Evolutionary conservation across 2,888 invertebrate species (phyloP).

Genomic region (Allacma fusca): DNA sequence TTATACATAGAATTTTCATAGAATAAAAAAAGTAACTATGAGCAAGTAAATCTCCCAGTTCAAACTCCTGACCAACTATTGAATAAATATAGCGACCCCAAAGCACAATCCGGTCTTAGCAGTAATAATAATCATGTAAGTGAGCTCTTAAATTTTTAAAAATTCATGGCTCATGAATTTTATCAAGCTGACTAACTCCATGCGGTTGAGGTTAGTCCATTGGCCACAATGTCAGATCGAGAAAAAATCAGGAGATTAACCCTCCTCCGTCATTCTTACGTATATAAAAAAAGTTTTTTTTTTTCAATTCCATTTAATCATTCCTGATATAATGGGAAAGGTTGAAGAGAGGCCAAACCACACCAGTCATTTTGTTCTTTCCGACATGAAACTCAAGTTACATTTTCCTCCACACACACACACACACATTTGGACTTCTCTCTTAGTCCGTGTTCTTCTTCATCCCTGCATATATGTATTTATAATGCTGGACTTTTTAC

Average conservation of each 20-base stretch:
- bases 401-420: not conserved
- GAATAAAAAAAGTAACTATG: too few species aligned
- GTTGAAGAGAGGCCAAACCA: constrained; percentile 1
- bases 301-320: constrained; percentile 11
- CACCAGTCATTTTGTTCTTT: constrained; percentile 5
- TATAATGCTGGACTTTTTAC: too few species aligned
- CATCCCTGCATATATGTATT: too few species aligned
- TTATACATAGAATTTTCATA: too few species aligned
- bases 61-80: not conserved
- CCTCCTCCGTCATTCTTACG: not conserved
- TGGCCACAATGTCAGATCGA: not conserved
- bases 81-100: not conserved
- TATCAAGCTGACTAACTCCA: constrained; percentile 2
- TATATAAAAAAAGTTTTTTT: not conserved
- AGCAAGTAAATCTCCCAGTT: not conserved
- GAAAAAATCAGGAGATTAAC: constrained; percentile 2
- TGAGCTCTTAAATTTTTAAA: constrained; percentile 20
- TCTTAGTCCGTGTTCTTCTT: not conserved
- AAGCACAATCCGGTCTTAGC: constrained; percentile 13
- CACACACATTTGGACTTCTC: not conserved
- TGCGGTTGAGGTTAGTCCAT: constrained; percentile 9
- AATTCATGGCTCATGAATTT: constrained; percentile 21
- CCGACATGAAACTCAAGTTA: constrained; percentile 16
- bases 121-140: constrained; percentile 12
- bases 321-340: constrained; percentile 3